Conservation (phyloP, 2,113 vertebrate genomes). For the Bolborhynchus lineola region DNA sequence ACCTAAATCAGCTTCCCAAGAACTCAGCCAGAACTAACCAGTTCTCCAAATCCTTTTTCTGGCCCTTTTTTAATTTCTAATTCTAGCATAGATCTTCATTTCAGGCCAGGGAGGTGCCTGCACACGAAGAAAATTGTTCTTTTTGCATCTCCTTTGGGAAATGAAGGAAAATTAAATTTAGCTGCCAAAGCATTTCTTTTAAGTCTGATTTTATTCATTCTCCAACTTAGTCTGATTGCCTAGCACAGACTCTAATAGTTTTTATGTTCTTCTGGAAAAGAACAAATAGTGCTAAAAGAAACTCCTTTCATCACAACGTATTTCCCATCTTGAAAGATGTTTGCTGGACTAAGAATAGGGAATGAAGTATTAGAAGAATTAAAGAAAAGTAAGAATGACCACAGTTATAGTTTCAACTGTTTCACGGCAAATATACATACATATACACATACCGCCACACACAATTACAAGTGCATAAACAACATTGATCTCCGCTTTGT, state of each 20-base stretch:
- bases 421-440: neutral
- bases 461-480: neutral
- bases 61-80: neutral
- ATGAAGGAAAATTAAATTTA: neutral
- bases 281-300: neutral
- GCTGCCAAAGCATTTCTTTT: neutral
- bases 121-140: neutral
- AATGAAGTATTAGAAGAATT: neutral
- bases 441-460: too few relatives aligned
- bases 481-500: neutral
- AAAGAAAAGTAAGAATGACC: neutral
- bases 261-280: neutral
- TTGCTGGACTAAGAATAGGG: neutral
- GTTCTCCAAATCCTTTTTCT: neutral
- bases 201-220: neutral
- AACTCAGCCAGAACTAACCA: neutral
- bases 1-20: neutral
- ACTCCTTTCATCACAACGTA: neutral
- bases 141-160: neutral
- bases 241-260: neutral
- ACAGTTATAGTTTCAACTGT: neutral
- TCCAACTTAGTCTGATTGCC: neutral
- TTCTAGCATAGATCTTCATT: neutral
- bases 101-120: neutral
- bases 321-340: neutral